phyloP scores from a whole-genome alignment of 2,113 vertebrate genomes.

The Pelusios castaneus region DNA sequence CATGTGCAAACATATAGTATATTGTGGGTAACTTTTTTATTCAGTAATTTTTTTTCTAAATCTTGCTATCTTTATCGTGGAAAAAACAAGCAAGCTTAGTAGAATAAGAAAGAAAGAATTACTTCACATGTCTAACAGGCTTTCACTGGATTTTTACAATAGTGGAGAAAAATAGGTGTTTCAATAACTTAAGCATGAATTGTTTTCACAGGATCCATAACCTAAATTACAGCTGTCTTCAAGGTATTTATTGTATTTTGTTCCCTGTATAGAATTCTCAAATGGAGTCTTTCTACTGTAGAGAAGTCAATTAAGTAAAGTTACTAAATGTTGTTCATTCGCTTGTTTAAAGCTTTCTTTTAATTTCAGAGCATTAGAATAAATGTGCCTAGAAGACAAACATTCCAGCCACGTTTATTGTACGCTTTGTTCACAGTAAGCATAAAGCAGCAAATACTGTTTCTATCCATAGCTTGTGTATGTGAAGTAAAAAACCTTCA shows the following conservation, averaged over 20 bases:
- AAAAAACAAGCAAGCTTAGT: not conserved
- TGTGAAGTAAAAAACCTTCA: not conserved
- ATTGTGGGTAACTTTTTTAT: not conserved
- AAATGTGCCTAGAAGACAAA: not conserved
- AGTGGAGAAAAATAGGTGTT: not conserved
- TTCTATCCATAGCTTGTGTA: not conserved
- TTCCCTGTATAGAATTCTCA: not conserved
- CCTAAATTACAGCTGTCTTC: not conserved
- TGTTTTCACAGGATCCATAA: not conserved
- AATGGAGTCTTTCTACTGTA: not conserved
- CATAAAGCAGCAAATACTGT: not conserved
- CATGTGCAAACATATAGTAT: not conserved
- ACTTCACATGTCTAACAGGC: not conserved
- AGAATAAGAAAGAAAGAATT: not conserved
- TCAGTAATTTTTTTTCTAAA: not conserved
- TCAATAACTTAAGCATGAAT: slow-evolving; percentile 3
- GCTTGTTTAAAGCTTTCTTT: not conserved
- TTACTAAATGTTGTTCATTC: not conserved
- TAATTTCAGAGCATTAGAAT: not conserved
- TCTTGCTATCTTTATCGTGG: not conserved
- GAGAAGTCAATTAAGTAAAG: not conserved
- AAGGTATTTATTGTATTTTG: slow-evolving; percentile 1
- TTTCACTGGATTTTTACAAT: not conserved
- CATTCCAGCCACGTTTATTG: not conserved
- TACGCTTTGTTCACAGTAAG: not conserved